Evolutionary conservation across 2,888 invertebrate genomes (phyloP), one percentile per base, ranked within the genome.

Genomic region (Pteria penguin): DNA sequence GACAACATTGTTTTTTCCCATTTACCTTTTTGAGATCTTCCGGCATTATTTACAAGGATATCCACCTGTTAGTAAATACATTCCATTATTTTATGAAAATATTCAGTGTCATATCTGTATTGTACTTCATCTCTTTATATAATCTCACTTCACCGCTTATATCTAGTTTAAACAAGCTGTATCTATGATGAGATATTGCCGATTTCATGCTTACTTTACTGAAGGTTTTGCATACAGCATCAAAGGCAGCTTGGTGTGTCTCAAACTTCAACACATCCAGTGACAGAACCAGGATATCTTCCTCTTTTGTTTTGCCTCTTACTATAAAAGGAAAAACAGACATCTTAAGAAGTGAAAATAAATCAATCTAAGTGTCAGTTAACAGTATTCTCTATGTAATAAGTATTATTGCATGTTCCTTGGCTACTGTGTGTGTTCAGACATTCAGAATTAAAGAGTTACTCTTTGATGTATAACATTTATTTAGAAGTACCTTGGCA

Each of bases 1-100:
- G 93, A 91, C 0, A 95, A 79, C 0, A 95, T 94, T 61, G 95
- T 96, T 0, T 95, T 93, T 78, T 95, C 95, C 95, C 95, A 96
- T 26, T 91, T 85, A 0, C 95, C 95, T 79, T 96, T 93, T 90
- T 97, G 96, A 5, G 96, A 95, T 71, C 96, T 92, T 0, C 96
- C 96, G 1, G 96, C 96, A 92, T 97, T 97, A 89, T 96, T 96
- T 0, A 97, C 94, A 52, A 97, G 93, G 73, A 96, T 94, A 89
- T 97, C 96, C 57, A 97, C 91, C 93, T 94, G 90, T 8, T 74
- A 63, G 73, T n/a, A n/a, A n/a, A n/a, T n/a, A n/a, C n/a, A 14
- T 45, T 14, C 8, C 14, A 14, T 8, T 14, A 14, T 8, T 14
- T 8, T 45, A 45, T 14, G 14, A 45, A 45, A 14, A 14, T 14